Percentiles rank a stretch among this genome's conserved stretches.
Evolutionary conservation across 2,888 invertebrate species (phyloP).

Genomic region (Creontiades dilutus): DNA sequence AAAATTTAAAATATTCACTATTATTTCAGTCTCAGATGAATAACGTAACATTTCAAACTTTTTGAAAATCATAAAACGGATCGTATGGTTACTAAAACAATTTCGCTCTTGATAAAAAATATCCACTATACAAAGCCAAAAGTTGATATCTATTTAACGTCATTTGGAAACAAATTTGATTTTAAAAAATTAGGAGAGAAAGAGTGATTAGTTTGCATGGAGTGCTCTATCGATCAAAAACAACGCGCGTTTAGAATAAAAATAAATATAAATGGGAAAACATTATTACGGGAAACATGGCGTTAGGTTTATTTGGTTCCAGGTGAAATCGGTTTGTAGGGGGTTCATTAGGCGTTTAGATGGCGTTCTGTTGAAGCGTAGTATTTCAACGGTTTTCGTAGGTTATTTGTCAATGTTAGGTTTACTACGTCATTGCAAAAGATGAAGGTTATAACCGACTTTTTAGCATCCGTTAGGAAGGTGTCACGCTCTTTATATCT

Average conservation of each 20-base stretch:
- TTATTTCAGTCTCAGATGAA: background rate
- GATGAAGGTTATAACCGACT: background rate
- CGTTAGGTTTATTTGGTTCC: background rate
- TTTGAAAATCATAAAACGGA: background rate
- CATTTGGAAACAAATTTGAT: too few species aligned
- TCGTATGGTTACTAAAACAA: background rate
- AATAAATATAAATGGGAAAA: background rate
- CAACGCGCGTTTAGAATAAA: too few species aligned
- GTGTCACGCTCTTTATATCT: background rate
- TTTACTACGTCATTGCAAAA: background rate
- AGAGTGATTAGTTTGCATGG: too few species aligned
- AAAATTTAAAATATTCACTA: background rate
- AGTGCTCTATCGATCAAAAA: too few species aligned
- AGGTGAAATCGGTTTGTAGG: background rate
- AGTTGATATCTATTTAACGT: too few species aligned
- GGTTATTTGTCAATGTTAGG: background rate
- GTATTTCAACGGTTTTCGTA: background rate
- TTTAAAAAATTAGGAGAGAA: too few species aligned
- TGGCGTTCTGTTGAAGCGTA: background rate
- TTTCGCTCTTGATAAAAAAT: too few species aligned
- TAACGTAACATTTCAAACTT: background rate
- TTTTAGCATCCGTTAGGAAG: background rate
- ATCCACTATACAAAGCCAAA: too few species aligned
- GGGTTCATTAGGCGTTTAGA: background rate
- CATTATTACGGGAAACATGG: background rate